Evolutionary conservation across 2,797 vertebrate genomes (phyloP), one percentile per base, ranked within the genome.

Genomic region (Spizella passerina): DNA sequence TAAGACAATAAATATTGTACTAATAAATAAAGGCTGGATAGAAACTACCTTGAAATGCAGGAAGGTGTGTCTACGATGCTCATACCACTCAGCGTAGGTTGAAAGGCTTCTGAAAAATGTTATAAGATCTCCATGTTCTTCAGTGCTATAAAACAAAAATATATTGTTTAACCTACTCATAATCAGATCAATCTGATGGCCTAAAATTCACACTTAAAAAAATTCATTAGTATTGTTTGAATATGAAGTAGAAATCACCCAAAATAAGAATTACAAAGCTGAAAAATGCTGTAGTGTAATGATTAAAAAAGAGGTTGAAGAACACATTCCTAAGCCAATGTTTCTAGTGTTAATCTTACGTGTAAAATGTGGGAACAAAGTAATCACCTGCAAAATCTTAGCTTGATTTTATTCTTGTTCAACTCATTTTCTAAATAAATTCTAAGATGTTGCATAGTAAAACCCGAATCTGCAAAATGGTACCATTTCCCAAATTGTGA

Each of bases 21-120:
- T 66, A 21, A 65, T 68, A 90, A 7, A 87, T 21, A 95, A 91
- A 93, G 12, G 27, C 7, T 61, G 53, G 23, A 49, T 0, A 55
- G 44, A 38, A 76, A 82, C 39, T 98, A 99, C 99, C 98, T 99
- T 98, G 97, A 99, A 99, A 95, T 99, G 98, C 34, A 94, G 94
- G 91, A 99, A 99, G 20, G 99, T 98, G 77, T 50, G 39, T 50
- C 90, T 97, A 8, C 99, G 98, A 87, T 99, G 98, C 12, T 98
- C 97, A 78, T 90, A 96, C 97, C 98, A 98, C 63, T 99, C 96
- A 32, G 98, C 98, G 78, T 98, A 99, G 34, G 64, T 95, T 91
- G 97, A 98, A 41, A 99, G 86, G 63, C 98, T 99, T 95, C 97
- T 98, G 95, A 99, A 99, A 97, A 99, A 98, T 38, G 97, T 95